A percentile compares a stretch with the other conserved stretches of the same genome.
phyloP scores from a whole-genome alignment of 1,140 invertebrate species.

The Papilio polyxenes region DNA sequence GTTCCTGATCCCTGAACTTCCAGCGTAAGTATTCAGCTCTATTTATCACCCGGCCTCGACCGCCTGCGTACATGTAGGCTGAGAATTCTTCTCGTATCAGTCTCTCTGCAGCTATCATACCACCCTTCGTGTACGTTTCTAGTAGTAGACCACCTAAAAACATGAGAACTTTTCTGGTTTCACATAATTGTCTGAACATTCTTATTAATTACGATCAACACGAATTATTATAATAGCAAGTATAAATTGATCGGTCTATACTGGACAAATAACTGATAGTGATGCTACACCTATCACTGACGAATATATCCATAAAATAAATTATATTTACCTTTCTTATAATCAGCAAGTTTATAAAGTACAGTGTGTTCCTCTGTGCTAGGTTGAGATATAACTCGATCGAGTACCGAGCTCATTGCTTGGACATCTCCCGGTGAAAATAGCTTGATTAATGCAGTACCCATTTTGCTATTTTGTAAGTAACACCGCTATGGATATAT shows the following conservation, averaged over 20 bases:
- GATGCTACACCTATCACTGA: too few species aligned
- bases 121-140: slow-evolving; percentile 91
- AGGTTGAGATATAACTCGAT: slow-evolving; percentile 92
- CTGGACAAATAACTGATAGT: too few species aligned
- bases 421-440: slow-evolving; percentile 73
- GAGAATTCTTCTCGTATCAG: slow-evolving; percentile 94
- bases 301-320: background rate
- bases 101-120: slow-evolving; percentile 90
- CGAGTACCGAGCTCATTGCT: slow-evolving; percentile 88
- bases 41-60: slow-evolving; percentile 92
- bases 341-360: slow-evolving; percentile 92
- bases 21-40: slow-evolving; percentile 94
- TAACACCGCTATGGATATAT: too few species aligned
- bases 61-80: slow-evolving; percentile 93
- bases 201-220: too few species aligned
- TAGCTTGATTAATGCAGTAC: slow-evolving; percentile 70
- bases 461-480: slow-evolving; percentile 46
- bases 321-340: slow-evolving; percentile 86
- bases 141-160: slow-evolving; percentile 88
- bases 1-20: slow-evolving; percentile 93
- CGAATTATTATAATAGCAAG: too few species aligned
- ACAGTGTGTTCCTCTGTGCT: slow-evolving; percentile 92
- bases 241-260: too few species aligned
- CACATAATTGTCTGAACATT: too few species aligned
- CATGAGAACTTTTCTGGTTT: background rate